Base-by-base conservation (phyloP, 2,797 vertebrate species). In the Orestias chungarensis region DNA sequence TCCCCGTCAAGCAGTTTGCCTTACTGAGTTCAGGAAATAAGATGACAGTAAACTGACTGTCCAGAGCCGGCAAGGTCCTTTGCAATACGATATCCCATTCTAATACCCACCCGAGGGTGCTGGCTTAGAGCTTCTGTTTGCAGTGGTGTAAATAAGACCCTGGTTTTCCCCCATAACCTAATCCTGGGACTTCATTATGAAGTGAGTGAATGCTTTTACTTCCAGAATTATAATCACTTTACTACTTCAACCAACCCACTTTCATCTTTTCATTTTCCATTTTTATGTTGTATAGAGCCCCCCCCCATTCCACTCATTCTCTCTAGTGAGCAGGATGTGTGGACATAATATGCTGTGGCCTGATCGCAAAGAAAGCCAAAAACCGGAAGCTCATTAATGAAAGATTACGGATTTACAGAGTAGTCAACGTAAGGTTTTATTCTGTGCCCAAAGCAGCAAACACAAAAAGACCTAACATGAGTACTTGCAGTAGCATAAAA, bases 341-440 rank as follows among this genome's bases (percentile, higher is more conserved):
- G 31, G 25, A 55, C 74, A 64, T 75, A 79, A 79, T 71, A 59
- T 6, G 23, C 57, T n/a, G 42, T 49, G 68, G 69, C 68, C 64
- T 67, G 72, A 87, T 81, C 57, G 25, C 75, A 76, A 77, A 88
- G 81, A 82, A 80, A 75, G 80, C 73, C 66, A 52, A 65, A 62
- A 81, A 86, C 74, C 83, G 78, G 87, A 84, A 82, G 74, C 87
- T 88, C 82, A 87, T 87, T 90, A 93, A 87, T 57, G 74, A 81
- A 68, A 85, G 84, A 90, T 92, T 88, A 87, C 2, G 52, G 73
- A 42, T 73, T 44, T n/a, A 71, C 65, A 87, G 79, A 90, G 86
- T 78, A 78, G 78, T 55, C n/a, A 67, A 71, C 0, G 31, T 27
- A 27, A 57, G 69, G 64, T 75, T 75, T 79, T 55, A 66, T 74